Percentiles rank a stretch among this genome's conserved stretches.
phyloP scores from a whole-genome alignment of 1,140 invertebrate species.

The Bombus confusus region DNA sequence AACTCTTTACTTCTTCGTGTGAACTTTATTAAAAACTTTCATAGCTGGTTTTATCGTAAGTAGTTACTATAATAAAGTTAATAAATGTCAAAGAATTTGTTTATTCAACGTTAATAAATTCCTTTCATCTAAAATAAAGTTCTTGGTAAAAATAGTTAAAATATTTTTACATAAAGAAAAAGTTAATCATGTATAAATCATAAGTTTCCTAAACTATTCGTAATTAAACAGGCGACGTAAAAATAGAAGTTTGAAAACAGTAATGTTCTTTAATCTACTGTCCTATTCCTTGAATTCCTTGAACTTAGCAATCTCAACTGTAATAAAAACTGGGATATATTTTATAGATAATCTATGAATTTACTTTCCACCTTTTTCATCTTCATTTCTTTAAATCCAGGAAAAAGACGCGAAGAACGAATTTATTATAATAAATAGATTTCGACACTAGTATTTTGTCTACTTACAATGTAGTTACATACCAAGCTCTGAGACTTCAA shows the following conservation, averaged over 20 bases:
- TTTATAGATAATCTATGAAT: not conserved
- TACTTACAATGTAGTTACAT: too few relatives aligned
- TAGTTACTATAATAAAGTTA: not conserved
- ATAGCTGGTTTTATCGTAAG: too few relatives aligned
- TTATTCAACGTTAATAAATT: not conserved
- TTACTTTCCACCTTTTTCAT: not conserved
- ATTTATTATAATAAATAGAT: not conserved
- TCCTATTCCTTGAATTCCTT: too few relatives aligned
- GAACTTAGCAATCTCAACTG: not conserved
- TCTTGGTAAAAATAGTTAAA: not conserved
- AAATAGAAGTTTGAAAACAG: too few relatives aligned
- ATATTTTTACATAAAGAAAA: not conserved
- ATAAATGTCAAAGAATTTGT: not conserved
- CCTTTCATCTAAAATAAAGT: not conserved
- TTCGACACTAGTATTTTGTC: not conserved
- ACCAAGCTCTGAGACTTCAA: too few relatives aligned
- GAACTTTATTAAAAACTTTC: not conserved
- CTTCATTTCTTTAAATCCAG: not conserved
- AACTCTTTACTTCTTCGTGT: not conserved
- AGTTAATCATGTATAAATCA: too few relatives aligned
- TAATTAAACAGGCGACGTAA: too few relatives aligned
- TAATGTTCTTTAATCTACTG: too few relatives aligned
- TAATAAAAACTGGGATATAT: not conserved
- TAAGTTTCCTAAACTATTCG: too few relatives aligned
- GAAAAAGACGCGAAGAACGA: not conserved